Evolutionary conservation across 2,888 invertebrate species (phyloP), one percentile per base, ranked within the genome.

Genomic region (Phengaris arion): DNA sequence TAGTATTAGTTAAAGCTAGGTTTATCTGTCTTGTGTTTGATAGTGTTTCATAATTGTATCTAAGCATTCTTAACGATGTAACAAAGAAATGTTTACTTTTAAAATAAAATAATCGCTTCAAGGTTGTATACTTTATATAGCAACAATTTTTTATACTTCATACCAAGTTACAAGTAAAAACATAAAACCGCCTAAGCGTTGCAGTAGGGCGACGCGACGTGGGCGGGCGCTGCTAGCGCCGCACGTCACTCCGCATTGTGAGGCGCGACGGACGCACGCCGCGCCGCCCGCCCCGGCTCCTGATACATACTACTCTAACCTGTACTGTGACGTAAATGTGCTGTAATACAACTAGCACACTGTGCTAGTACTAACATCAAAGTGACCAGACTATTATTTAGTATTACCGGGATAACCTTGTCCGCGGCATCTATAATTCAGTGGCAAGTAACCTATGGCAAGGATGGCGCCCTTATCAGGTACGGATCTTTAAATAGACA

Each of bases 401-500:
- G 7, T 46, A 52, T 46, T 57, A 48, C 55, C 82, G 80, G 85
- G 81, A 85, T 88, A 92, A 90, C 90, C 90, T 91, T 89, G 89
- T 81, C 81, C 82, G 85, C 83, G 89, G 88, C 91, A 92, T 93
- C 85, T 88, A 92, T 92, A 89, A 93, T 93, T 92, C 92, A 93
- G 91, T 89, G 86, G 84, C 87, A 87, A 87, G 87, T 89, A 83
- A 86, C 83, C 87, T 85, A 85, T 85, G 85, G 87, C 85, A 89
- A 92, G 91, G 91, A 93, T 93, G 93, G 93, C 91, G 92, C 85
- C 87, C 84, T 85, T 84, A 85, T 85, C 87, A 91, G 93, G 93
- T 93, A 89, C 84, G 87, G 85, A 85, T 85, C 82, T 78, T 79
- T 77, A 81, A 81, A 80, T 79, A 80, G 77, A 79, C 77, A 57